A percentile compares a stretch with the other conserved stretches of the same genome.
phyloP scores from a whole-genome alignment of 2,797 vertebrate species.

The Chloroceryle amazona region DNA sequence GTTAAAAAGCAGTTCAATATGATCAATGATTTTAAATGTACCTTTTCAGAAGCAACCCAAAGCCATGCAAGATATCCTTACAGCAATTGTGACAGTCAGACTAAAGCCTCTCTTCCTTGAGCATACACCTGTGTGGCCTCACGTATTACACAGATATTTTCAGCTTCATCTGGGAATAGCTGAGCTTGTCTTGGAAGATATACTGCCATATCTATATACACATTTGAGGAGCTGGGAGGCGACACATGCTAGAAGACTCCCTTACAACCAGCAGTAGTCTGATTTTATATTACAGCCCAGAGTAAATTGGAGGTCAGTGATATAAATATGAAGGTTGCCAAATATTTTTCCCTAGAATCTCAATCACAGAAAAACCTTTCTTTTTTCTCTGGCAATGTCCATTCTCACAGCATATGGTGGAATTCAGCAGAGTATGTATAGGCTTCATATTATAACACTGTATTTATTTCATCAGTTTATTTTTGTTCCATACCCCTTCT shows the following conservation, averaged over 20 bases:
- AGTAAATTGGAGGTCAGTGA: conserved; percentile 22
- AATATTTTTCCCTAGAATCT: conserved; percentile 52
- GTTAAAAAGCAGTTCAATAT: not conserved
- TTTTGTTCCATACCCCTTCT: not conserved
- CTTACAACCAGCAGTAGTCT: not conserved
- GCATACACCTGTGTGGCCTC: not conserved
- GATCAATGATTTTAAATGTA: not conserved
- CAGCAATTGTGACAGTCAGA: not conserved
- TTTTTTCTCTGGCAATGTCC: conserved; percentile 36
- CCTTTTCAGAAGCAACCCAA: not conserved
- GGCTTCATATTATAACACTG: not conserved
- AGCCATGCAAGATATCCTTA: not conserved
- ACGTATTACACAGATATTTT: not conserved
- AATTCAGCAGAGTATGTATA: not conserved
- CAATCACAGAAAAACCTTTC: conserved; percentile 62
- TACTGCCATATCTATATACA: not conserved
- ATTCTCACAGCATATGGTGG: not conserved
- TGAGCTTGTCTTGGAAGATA: not conserved
- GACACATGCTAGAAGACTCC: not conserved
- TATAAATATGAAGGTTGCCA: conserved; percentile 29
- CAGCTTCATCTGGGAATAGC: not conserved
- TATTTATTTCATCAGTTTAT: not conserved
- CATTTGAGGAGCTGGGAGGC: not conserved
- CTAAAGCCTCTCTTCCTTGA: not conserved
- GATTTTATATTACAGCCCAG: conserved; percentile 27